Percentiles rank a stretch among this genome's conserved stretches.
Evolutionary conservation across 2,797 vertebrate species (phyloP).

Genomic region (Tapera naevia): DNA sequence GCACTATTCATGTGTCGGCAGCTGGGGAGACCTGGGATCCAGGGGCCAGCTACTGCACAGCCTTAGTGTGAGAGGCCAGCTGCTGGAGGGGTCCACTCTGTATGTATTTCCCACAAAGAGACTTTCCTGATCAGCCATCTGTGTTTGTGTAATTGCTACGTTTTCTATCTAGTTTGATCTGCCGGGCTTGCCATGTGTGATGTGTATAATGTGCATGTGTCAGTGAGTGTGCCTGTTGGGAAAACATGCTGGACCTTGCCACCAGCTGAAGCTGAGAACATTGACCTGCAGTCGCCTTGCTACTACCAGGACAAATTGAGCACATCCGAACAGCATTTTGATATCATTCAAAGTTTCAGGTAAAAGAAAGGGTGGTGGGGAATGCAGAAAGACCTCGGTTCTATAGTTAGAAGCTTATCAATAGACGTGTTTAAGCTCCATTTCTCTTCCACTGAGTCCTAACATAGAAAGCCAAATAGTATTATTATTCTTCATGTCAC

Average conservation of each 20-base stretch:
- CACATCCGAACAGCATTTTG: background rate
- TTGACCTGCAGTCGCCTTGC: background rate
- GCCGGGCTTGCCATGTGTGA: too few species aligned
- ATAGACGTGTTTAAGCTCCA: background rate
- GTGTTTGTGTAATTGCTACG: background rate
- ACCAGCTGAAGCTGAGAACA: background rate
- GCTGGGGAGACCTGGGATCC: background rate
- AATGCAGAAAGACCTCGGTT: background rate
- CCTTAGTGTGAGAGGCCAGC: background rate
- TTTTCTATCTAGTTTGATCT: background rate
- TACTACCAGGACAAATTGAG: background rate
- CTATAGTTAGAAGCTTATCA: background rate
- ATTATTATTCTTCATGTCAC: background rate
- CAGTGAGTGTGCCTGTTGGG: background rate
- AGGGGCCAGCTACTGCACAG: background rate
- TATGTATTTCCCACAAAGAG: background rate
- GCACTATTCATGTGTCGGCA: background rate
- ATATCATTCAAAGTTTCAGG: background rate
- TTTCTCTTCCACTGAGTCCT: background rate
- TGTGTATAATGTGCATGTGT: rapidly evolving
- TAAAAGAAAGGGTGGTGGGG: background rate
- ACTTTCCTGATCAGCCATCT: background rate
- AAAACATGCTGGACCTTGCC: background rate
- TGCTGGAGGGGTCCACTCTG: background rate
- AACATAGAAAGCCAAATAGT: background rate